Evolutionary conservation across 2,113 vertebrate species (phyloP).

Genomic region (Menidia beryllina): DNA sequence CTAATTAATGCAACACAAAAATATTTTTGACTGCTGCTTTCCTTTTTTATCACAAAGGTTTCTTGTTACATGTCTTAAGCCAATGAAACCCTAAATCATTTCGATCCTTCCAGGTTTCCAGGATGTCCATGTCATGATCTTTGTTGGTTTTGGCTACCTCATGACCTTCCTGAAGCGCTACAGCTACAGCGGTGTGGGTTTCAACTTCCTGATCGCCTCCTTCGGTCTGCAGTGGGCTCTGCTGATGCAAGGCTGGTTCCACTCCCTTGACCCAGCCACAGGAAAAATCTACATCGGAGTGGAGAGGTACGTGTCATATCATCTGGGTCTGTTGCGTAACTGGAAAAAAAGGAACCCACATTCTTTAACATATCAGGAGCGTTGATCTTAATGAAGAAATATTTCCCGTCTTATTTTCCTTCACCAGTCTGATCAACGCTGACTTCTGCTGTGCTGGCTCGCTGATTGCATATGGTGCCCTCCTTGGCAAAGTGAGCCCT

Average conservation of each 20-base stretch:
- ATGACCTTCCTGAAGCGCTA: constrained; percentile 97
- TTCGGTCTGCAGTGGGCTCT: constrained; percentile 98
- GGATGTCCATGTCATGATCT: constrained; percentile 98
- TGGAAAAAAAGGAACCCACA: neutral
- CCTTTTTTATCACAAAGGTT: too few relatives aligned
- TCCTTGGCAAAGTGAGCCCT: constrained; percentile 94
- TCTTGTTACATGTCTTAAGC: too few relatives aligned
- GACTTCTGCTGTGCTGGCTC: constrained; percentile 94
- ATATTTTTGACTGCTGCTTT: neutral
- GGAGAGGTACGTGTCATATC: constrained; percentile 82
- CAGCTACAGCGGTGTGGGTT: constrained; percentile 90
- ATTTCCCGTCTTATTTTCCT: neutral
- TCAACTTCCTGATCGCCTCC: constrained; percentile 95
- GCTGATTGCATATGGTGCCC: constrained; percentile 93
- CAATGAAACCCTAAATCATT: neutral
- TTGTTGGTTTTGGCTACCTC: constrained; percentile 97
- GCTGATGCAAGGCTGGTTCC: constrained; percentile 98
- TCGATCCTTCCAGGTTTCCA: constrained; percentile 87
- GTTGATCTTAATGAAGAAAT: neutral
- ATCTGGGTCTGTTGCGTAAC: neutral
- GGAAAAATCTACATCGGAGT: constrained; percentile 88
- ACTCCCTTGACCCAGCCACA: constrained; percentile 67
- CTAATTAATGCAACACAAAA: neutral
- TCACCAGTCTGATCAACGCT: constrained; percentile 91
- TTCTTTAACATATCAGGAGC: neutral